These are phyloP conservation scores for Liodrosophila aerea DNA, from an alignment of 2,888 invertebrate genomes.

Conservation along the genomic window DNA sequence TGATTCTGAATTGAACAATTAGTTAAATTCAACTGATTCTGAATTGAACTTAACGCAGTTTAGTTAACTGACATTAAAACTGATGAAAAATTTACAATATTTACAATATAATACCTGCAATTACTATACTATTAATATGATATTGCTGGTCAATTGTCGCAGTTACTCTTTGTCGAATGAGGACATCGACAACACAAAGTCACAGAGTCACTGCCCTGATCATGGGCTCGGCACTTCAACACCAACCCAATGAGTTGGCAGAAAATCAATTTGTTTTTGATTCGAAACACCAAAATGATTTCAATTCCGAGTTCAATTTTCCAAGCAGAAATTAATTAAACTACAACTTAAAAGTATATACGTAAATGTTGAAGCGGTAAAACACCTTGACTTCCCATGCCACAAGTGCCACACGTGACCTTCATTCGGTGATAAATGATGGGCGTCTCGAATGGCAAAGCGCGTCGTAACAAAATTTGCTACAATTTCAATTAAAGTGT, in stretches of 20 bases:
- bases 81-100: no score
- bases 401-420: constrained; percentile 44
- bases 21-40: no score
- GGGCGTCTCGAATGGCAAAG: constrained; percentile 41
- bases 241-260: not conserved
- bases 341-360: constrained; percentile 40
- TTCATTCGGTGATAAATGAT: constrained; percentile 62
- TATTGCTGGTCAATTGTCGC: no score
- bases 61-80: no score
- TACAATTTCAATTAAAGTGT: constrained; percentile 59
- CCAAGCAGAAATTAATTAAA: constrained; percentile 62
- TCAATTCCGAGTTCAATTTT: constrained; percentile 24
- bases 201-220: constrained; percentile 25
- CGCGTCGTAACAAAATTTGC: constrained; percentile 47
- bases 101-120: no score
- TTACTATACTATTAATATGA: no score
- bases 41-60: no score
- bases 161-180: no score
- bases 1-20: no score
- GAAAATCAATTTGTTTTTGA: not conserved
- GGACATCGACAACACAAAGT: no score
- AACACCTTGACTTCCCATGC: constrained; percentile 39
- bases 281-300: constrained; percentile 2
- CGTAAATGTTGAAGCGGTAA: constrained; percentile 2
- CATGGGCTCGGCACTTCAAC: not conserved